A percentile compares a stretch with the other conserved stretches of the same genome.
Conservation (phyloP, 2,113 vertebrate genomes). For the Oxyruncus cristatus region DNA sequence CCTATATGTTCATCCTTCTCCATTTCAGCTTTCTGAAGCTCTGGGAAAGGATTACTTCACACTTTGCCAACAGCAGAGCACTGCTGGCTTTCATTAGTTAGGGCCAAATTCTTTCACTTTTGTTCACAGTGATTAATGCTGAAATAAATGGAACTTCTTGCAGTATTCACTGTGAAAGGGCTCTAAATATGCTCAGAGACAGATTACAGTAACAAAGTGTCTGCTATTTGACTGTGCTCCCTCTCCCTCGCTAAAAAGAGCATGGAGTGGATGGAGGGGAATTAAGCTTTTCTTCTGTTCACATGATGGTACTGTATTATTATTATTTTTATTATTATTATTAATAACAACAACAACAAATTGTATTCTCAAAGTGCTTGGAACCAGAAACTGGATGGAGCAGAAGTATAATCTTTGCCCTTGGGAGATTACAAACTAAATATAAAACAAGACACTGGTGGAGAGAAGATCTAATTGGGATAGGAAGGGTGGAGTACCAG, state of each 20-base stretch:
- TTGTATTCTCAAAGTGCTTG: not conserved
- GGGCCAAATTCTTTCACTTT: constrained; percentile 43
- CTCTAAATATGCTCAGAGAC: constrained; percentile 6
- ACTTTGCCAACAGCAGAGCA: not conserved
- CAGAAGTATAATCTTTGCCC: not conserved
- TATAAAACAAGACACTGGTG: not conserved
- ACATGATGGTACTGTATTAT: not conserved
- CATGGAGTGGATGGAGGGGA: not conserved
- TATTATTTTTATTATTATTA: not conserved
- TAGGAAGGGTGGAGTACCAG: not conserved
- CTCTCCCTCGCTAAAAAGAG: not conserved
- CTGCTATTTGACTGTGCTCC: constrained; percentile 2
- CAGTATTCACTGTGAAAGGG: constrained; percentile 12
- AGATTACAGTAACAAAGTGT: constrained; percentile 22
- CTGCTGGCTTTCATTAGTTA: constrained; percentile 9
- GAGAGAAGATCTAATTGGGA: not conserved
- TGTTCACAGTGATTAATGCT: constrained; percentile 53
- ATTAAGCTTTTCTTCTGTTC: not conserved
- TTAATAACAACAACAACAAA: not conserved
- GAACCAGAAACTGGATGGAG: not conserved
- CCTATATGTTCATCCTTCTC: not conserved
- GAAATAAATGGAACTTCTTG: constrained; percentile 46
- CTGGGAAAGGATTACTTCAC: not conserved
- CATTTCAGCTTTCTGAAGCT: not conserved
- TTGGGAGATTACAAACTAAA: not conserved